Conservation (phyloP, 2,888 invertebrate species). For the Papilio gigon region DNA sequence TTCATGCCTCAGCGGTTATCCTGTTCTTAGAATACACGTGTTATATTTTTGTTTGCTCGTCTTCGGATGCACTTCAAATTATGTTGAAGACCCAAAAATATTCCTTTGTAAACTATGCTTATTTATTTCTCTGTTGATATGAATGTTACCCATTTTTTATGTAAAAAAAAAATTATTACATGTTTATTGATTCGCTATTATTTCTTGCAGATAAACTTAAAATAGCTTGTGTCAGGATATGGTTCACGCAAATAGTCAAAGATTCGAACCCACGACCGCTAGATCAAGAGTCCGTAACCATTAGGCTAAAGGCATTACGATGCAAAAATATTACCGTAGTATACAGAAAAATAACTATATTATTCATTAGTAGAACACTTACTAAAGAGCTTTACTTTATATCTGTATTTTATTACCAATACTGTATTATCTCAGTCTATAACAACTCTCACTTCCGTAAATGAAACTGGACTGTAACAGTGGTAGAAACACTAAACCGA, state of each 20-base stretch:
- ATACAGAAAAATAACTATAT: too few relatives aligned
- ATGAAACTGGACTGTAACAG: not conserved
- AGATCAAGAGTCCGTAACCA: too few relatives aligned
- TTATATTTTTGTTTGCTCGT: conserved; percentile 28
- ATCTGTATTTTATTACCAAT: not conserved
- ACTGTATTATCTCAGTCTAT: not conserved
- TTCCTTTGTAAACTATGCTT: conserved; percentile 1
- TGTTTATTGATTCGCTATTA: too few relatives aligned
- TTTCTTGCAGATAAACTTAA: too few relatives aligned
- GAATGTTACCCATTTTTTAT: too few relatives aligned
- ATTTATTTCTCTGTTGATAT: not conserved
- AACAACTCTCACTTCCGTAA: not conserved
- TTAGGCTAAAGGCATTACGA: too few relatives aligned
- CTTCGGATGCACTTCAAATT: conserved; percentile 10
- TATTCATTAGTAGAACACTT: too few relatives aligned
- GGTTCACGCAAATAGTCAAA: too few relatives aligned
- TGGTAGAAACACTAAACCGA: not conserved
- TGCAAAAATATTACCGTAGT: too few relatives aligned
- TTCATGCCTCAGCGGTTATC: conserved; percentile 35
- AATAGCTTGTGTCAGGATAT: too few relatives aligned
- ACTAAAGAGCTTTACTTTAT: not conserved
- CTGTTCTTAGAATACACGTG: conserved; percentile 35
- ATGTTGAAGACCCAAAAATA: not conserved
- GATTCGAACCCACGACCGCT: too few relatives aligned
- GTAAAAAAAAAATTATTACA: too few relatives aligned